Base-by-base conservation (phyloP, 2,888 invertebrate species). In the Prionchulus punctatus region DNA sequence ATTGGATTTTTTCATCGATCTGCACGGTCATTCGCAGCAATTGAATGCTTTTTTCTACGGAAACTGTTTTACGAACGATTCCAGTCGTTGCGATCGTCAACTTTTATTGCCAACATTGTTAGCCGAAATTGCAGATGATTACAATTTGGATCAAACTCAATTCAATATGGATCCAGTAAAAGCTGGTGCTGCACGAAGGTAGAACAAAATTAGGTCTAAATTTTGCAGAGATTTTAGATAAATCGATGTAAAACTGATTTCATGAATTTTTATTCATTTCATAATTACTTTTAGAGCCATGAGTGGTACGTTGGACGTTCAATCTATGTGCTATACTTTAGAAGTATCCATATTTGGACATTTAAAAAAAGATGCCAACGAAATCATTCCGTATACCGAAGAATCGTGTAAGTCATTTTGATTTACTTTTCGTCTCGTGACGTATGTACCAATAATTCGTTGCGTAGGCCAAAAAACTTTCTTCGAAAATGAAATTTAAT, bases 11-110 rank as follows among this genome's bases (percentile, higher is more conserved):
- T 86, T 91, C 59, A 79, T 98, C 56, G 96, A 98, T 74, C 78
- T 98, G 52, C 96, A 98, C 71, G 86, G 89, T 4, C 90, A 96
- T 70, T 82, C 86, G 18, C 90, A 86, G 63, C 80, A 89, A 59
- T 84, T 86, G 69, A 94, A 94, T 7, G 84, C 88, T 55, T 96
- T 94, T 73, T 83, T 94, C 60, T 87, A 90, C 67, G 96, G 94
- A 26, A 94, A 91, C 62, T 68, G 70, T n/a, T 74, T 70, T 56
- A n/a, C 26, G 18, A 56, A 31, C 28, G 58, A 57, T 25, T 1
- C 18, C 7, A 2, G 63, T n/a, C 57, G 72, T 68, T 89, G 88
- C 70, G 92, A 96, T 72, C 79, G 90, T 30, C 96, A 96, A 73
- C 84, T 91, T 49, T 84, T 96, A 1, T 84, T 96, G 65, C 94